Evolutionary conservation across 1,140 invertebrate species (phyloP).

Genomic region (Eriosoma lanigerum): DNA sequence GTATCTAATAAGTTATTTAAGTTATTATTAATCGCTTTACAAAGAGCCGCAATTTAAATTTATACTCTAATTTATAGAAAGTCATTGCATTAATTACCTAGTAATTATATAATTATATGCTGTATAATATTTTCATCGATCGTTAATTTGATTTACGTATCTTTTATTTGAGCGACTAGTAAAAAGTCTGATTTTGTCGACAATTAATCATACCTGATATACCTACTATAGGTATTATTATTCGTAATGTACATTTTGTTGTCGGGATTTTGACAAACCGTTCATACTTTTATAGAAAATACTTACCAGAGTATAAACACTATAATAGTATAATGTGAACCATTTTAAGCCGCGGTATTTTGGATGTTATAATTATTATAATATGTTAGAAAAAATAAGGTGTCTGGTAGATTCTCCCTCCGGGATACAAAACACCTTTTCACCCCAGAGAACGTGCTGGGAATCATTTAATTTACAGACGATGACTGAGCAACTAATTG

Average conservation of each 20-base stretch:
- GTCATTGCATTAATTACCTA: too few relatives aligned
- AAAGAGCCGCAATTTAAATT: too few relatives aligned
- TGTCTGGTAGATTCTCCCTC: constrained; percentile 28
- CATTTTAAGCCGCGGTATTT: constrained; percentile 8
- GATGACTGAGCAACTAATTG: constrained; percentile 45
- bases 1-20: too few relatives aligned
- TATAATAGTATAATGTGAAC: background rate
- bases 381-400: constrained; percentile 1
- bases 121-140: too few relatives aligned
- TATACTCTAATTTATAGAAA: too few relatives aligned
- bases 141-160: too few relatives aligned
- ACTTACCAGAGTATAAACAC: background rate
- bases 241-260: background rate
- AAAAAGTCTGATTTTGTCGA: background rate
- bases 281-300: constrained; percentile 11
- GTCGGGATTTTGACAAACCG: background rate
- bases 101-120: too few relatives aligned
- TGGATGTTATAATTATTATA: constrained; percentile 11
- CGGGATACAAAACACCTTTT: constrained; percentile 41
- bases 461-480: constrained; percentile 41
- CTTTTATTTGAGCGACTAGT: background rate
- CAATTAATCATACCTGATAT: background rate
- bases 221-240: background rate
- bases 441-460: constrained; percentile 34
- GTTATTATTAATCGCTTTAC: too few relatives aligned